Base-by-base conservation (phyloP, 2,888 invertebrate species). In the Cryptophagus acutangulus region DNA sequence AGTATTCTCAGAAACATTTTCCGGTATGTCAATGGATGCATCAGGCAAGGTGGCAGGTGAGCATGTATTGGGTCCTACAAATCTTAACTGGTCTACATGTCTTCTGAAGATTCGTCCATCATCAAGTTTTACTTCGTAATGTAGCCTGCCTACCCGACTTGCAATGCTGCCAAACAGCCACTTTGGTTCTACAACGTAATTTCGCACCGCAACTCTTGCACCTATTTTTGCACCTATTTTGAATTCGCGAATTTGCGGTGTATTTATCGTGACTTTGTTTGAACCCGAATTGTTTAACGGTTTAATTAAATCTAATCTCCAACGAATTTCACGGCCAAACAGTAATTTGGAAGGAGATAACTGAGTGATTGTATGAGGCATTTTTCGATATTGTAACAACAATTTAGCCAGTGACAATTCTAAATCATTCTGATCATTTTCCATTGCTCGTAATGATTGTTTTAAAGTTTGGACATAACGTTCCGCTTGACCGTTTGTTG, bases 401-500 rank as follows among this genome's bases (percentile, higher is more conserved):
- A 40, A 38, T 26, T 26, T 31, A 14, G 5, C 12, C 4, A 44
- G 12, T 12, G n/a, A n/a, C 4, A 4, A 12, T 26, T 26, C 26
- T 26, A 12, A 26, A 16, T 38, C n/a, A 17, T 18, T 28, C 13
- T 17, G 3, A 34, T 34, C 18, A n/a, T n/a, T n/a, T n/a, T n/a
- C n/a, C 3, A 34, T 3, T 13, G 9, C 13, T 34, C 34, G 3
- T 17, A 34, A 18, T 6, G 34, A 34, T 18, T 34, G 18, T 35
- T 52, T 50, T 12, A 50, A 6, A 1, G 46, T 48, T 39, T 50
- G 43, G 8, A 54, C 42, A 28, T 45, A 54, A 6, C 52, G 29
- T 31, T 55, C 46, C 1, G 45, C 50, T 38, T 45, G 42, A n/a
- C 49, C 49, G 38, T 58, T 57, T 14, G 53, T 49, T 14, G 51